Evolutionary conservation across 2,113 vertebrate genomes (phyloP).

Genomic region (Crotophaga sulcirostris): DNA sequence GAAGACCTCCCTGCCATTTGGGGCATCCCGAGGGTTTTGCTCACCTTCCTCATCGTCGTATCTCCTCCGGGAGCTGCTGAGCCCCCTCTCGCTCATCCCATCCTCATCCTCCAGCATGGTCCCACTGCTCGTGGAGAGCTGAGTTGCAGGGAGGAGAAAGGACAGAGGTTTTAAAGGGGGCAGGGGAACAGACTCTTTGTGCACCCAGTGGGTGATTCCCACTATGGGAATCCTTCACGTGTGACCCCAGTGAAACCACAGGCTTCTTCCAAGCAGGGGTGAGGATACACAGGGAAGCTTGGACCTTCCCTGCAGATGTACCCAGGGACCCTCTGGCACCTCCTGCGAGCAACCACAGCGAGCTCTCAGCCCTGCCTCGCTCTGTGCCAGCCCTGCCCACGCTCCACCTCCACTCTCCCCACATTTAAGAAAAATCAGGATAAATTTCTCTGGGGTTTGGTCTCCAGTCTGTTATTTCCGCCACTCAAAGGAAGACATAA

Average conservation of each 20-base stretch:
- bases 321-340: rapidly evolving
- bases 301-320: not conserved
- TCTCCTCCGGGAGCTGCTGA: conserved; percentile 69
- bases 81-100: conserved; percentile 70
- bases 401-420: not conserved
- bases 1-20: rapidly evolving
- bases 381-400: not conserved
- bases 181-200: not conserved
- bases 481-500: not conserved
- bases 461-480: rapidly evolving
- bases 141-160: not conserved
- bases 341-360: rapidly evolving
- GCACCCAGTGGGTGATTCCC: rapidly evolving
- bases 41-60: conserved; percentile 88
- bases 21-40: not conserved
- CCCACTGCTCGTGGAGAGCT: not conserved
- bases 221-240: rapidly evolving
- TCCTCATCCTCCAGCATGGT: conserved; percentile 83
- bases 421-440: not conserved
- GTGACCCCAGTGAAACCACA: not conserved
- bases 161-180: not conserved
- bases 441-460: rapidly evolving
- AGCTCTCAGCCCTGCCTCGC: not conserved
- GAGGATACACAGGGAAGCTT: rapidly evolving
- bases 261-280: rapidly evolving